A percentile compares a stretch with the other conserved stretches of the same genome.
phyloP scores from a whole-genome alignment of 2,888 invertebrate genomes.

The Achlya flavicornis region DNA sequence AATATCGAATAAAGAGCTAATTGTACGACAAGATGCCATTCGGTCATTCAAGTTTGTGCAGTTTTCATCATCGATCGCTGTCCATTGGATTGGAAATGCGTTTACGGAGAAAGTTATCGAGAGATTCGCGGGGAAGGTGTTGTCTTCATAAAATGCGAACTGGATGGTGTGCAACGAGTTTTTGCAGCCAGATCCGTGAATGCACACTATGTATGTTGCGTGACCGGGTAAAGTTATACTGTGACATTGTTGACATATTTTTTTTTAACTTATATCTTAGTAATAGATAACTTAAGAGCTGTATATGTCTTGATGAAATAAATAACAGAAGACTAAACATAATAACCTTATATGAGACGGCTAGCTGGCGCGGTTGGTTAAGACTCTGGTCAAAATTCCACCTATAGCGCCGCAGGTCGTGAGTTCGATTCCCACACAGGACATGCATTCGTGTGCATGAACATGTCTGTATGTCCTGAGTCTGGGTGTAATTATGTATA shows the following conservation, averaged over 20 bases:
- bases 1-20: neutral
- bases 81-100: constrained; percentile 48
- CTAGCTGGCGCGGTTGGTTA: too few species aligned
- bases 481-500: too few species aligned
- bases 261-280: neutral
- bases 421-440: too few species aligned
- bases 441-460: too few species aligned
- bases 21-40: neutral
- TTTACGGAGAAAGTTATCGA: constrained; percentile 57
- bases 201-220: constrained; percentile 14
- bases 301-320: too few species aligned
- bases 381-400: too few species aligned
- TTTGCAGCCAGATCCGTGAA: constrained; percentile 34
- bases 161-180: constrained; percentile 35
- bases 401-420: too few species aligned
- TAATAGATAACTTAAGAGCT: too few species aligned
- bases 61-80: constrained; percentile 29
- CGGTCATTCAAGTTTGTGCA: constrained; percentile 13
- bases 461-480: too few species aligned
- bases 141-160: constrained; percentile 32
- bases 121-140: constrained; percentile 31
- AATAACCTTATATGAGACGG: too few species aligned
- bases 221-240: constrained; percentile 13
- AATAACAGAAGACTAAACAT: too few species aligned
- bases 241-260: constrained; percentile 4